Conservation (phyloP, 2,888 invertebrate genomes). For the Orchesellides sinensis region DNA sequence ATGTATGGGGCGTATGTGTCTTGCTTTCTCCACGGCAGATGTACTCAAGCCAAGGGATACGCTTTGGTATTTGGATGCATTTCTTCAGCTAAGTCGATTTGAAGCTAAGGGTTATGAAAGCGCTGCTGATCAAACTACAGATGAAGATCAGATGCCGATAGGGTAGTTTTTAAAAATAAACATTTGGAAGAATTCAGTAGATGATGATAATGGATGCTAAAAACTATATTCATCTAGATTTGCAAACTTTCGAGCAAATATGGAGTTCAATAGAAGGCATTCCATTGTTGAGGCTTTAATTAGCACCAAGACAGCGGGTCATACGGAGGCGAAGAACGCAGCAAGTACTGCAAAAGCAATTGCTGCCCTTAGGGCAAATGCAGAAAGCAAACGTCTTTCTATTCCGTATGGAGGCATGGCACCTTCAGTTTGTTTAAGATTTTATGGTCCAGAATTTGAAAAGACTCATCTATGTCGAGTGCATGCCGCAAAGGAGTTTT, state of each 20-base stretch:
- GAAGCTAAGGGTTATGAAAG: conserved; percentile 19
- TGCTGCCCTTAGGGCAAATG: conserved; percentile 16
- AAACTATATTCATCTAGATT: too few relatives aligned
- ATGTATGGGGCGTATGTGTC: conserved; percentile 59
- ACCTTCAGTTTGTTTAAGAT: neutral
- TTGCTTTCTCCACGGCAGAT: conserved; percentile 33
- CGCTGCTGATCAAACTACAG: neutral
- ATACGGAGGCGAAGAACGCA: neutral
- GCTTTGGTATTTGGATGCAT: conserved; percentile 73
- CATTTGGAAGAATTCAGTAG: too few relatives aligned
- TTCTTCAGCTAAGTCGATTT: conserved; percentile 65
- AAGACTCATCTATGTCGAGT: conserved; percentile 53
- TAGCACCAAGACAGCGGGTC: conserved; percentile 28
- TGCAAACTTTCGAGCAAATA: conserved; percentile 68
- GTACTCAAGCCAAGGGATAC: conserved; percentile 58
- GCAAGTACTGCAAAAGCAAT: conserved; percentile 7
- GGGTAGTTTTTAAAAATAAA: too few relatives aligned
- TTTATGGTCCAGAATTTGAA: conserved; percentile 34
- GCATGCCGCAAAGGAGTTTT: conserved; percentile 67
- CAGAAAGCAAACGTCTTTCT: conserved; percentile 35
- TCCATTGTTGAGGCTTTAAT: conserved; percentile 53
- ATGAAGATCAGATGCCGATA: conserved; percentile 50
- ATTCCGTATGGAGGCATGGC: conserved; percentile 33
- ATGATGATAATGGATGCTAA: too few relatives aligned
- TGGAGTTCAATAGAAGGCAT: conserved; percentile 68